Evolutionary conservation across 2,113 vertebrate species (phyloP), one percentile per base, ranked within the genome.

Genomic region (Myotis lucifugus): DNA sequence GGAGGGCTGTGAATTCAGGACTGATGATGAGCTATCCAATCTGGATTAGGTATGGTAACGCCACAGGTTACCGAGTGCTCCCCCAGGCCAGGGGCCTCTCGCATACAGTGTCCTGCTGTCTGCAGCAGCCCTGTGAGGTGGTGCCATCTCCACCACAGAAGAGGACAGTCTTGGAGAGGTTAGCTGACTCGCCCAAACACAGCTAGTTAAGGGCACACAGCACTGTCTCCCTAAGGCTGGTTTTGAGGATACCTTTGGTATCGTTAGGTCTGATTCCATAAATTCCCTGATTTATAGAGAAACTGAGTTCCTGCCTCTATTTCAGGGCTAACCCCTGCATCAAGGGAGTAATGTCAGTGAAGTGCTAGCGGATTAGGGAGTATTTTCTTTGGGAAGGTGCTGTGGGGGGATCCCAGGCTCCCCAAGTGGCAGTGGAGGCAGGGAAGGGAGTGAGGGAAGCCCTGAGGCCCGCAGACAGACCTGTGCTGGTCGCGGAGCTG

Each of bases 401-500:
- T 0, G 0, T 61, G 10, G 12, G 17, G 48, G 2, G 4, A 29
- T 25, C 84, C 0, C 18, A 48, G 37, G 46, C 72, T 19, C 59
- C 0, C 61, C 27, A 3, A 4, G 6, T 3, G 8, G 13, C 76
- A 3, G 2, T 6, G 70, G 10, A 15, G 46, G 14, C 21, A 4
- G 5, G 12, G 25, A 2, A 79, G 59, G 27, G 8, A 14, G 56
- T 27, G 95, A 94, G 73, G 90, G 48, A 64, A 84, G 54, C 64
- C 8, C n/a, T 0, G 19, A 19, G 32, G 21, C 17, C 15, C 1
- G 1, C 42, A 3, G 37, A 61, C 98, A 64, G 91, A 99, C 98
- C 97, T 98, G 97, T 96, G 98, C 95, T 98, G 99, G 64, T 99
- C 98, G 79, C 99, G 98, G 95, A 99, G 98, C 94, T 98, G 98